phyloP scores from a whole-genome alignment of 2,113 vertebrate species.

The Sterrhoptilus dennistouni region DNA sequence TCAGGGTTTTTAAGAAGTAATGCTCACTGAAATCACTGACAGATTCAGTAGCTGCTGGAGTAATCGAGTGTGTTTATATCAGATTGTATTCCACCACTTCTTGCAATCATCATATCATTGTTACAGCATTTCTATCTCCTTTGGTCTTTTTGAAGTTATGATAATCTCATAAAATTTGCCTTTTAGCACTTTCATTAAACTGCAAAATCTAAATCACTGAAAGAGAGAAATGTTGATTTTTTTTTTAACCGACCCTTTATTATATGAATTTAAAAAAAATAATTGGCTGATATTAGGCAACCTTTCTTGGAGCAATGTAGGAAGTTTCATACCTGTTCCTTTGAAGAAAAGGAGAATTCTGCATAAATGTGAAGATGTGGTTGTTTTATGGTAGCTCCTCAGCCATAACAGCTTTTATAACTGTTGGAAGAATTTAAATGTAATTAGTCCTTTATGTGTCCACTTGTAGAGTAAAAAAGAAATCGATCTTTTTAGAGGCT shows the following conservation, averaged over 20 bases:
- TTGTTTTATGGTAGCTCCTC: constrained; percentile 59
- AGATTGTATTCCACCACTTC: neutral
- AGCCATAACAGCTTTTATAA: constrained; percentile 60
- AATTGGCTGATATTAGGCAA: neutral
- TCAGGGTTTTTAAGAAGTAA: neutral
- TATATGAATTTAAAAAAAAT: neutral
- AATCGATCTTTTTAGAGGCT: neutral
- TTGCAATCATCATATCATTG: neutral
- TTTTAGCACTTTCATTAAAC: neutral
- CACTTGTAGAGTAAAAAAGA: constrained; percentile 12
- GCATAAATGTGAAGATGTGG: constrained; percentile 56
- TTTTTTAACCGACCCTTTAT: neutral
- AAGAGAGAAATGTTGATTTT: neutral
- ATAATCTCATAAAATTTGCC: neutral
- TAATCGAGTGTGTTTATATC: neutral
- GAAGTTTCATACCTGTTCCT: constrained; percentile 57
- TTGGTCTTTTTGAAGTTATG: neutral
- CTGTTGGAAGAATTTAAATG: constrained; percentile 64
- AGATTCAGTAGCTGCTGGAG: neutral
- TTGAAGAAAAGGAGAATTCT: constrained; percentile 61
- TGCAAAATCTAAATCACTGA: neutral
- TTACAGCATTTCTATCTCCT: neutral
- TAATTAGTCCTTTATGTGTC: constrained; percentile 32
- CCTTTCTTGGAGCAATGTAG: constrained; percentile 31
- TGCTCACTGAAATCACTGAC: neutral